These are phyloP conservation scores for Ichneumon xanthorius DNA, from an alignment of 2,888 invertebrate genomes.

Conservation along the genomic window DNA sequence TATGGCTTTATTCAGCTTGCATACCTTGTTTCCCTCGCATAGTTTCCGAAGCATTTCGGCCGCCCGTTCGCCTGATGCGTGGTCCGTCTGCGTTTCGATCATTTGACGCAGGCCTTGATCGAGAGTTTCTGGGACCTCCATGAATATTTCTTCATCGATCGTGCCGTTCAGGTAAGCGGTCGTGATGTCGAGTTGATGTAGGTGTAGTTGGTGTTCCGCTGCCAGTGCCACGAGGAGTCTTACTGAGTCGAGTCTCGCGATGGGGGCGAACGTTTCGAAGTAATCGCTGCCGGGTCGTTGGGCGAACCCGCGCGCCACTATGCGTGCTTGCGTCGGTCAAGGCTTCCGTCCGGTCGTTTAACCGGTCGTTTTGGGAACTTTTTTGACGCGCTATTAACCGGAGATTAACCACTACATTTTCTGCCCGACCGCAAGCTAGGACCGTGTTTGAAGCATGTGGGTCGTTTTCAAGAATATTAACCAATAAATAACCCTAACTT, in stretches of 20 bases:
- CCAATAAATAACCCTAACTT: too few relatives aligned
- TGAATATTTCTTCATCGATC: conserved; percentile 19
- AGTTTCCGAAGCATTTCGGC: not conserved
- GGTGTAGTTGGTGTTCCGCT: not conserved
- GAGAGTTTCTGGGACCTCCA: conserved; percentile 19
- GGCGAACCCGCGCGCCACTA: conserved; percentile 17
- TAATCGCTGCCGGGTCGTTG: conserved; percentile 24
- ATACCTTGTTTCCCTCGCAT: conserved; percentile 55
- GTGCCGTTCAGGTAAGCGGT: conserved; percentile 39
- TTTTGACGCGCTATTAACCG: too few relatives aligned
- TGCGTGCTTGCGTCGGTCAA: not conserved
- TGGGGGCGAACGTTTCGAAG: not conserved
- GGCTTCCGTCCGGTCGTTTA: not conserved
- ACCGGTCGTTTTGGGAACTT: too few relatives aligned
- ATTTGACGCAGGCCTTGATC: not conserved
- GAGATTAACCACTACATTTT: too few relatives aligned
- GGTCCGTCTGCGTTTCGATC: not conserved
- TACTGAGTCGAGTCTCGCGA: conserved; percentile 18
- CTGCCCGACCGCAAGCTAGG: too few relatives aligned
- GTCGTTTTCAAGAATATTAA: too few relatives aligned
- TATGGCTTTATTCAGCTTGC: conserved; percentile 63
- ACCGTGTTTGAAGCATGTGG: too few relatives aligned
- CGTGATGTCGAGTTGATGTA: conserved; percentile 25
- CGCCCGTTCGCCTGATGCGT: not conserved
- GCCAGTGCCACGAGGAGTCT: not conserved